These are phyloP conservation scores for Tylochromis polylepis DNA, from an alignment of 2,113 vertebrate species.

Conservation along the genomic window DNA sequence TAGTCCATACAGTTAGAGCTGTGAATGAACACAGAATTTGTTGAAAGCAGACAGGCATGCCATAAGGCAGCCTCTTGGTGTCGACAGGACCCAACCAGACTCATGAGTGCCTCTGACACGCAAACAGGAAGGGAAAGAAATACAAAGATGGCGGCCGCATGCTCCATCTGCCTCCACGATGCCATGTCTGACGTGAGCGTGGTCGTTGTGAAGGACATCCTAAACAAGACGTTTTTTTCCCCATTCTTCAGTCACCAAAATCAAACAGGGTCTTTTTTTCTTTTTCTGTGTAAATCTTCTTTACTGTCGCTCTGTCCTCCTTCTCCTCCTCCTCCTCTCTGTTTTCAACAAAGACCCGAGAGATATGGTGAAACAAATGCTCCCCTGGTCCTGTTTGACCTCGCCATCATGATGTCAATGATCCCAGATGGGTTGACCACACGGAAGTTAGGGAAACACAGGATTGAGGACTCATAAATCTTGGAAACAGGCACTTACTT, in stretches of 20 bases:
- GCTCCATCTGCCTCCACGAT: constrained; percentile 38
- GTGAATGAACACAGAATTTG: background rate
- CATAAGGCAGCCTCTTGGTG: constrained; percentile 39
- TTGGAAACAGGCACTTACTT: background rate
- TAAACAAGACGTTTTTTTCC: background rate
- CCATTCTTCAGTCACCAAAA: background rate
- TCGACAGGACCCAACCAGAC: constrained; percentile 45
- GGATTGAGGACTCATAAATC: background rate
- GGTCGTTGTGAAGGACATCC: constrained; percentile 46
- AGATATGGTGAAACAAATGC: constrained; percentile 48
- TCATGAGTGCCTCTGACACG: constrained; percentile 48
- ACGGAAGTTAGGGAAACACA: background rate
- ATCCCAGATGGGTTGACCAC: constrained; percentile 41
- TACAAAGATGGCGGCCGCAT: constrained; percentile 65
- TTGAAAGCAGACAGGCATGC: constrained; percentile 48
- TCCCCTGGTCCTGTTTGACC: constrained; percentile 45
- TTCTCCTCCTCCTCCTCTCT: background rate
- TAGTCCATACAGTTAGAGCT: background rate
- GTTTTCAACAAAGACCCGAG: constrained; percentile 38
- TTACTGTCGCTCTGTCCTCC: background rate
- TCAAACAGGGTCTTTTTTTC: background rate
- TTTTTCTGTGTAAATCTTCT: background rate
- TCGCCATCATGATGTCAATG: constrained; percentile 30
- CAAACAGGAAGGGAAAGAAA: constrained; percentile 31
- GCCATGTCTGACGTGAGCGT: constrained; percentile 41